Percentiles rank a stretch among this genome's conserved stretches.
These are phyloP conservation scores for Melozone crissalis DNA, from an alignment of 2,113 vertebrate genomes.

Conservation along the genomic window DNA sequence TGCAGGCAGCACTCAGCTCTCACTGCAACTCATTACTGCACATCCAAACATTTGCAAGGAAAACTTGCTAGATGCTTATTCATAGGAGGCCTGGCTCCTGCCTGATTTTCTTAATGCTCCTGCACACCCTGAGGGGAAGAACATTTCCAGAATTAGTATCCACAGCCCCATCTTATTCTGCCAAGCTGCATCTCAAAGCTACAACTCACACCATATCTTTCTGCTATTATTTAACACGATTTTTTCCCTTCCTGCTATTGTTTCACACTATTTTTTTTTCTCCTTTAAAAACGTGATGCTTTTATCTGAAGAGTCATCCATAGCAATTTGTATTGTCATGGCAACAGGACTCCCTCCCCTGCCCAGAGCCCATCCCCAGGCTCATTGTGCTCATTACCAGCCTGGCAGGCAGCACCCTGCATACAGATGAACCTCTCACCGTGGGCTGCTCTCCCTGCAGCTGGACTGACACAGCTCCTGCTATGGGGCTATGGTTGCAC, in stretches of 20 bases:
- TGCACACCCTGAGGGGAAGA: not conserved
- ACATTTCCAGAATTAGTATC: not conserved
- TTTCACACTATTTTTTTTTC: not conserved
- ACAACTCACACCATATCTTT: not conserved
- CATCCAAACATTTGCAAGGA: not conserved
- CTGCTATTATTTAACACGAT: not conserved
- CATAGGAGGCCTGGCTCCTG: not conserved
- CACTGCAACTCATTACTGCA: not conserved
- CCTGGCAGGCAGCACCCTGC: not conserved
- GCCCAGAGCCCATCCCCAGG: not conserved
- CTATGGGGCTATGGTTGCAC: fast-evolving
- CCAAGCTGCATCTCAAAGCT: not conserved
- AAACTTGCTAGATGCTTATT: conserved; percentile 24
- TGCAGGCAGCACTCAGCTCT: not conserved
- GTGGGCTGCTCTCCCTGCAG: not conserved
- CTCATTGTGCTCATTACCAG: conserved; percentile 1
- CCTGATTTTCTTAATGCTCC: not conserved
- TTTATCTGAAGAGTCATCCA: not conserved
- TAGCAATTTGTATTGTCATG: conserved; percentile 1
- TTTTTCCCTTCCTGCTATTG: not conserved
- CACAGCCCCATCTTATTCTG: not conserved
- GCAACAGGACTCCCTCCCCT: conserved; percentile 20
- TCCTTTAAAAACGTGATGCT: not conserved
- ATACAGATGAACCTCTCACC: not conserved
- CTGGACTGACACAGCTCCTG: not conserved